Percentiles rank a stretch among this genome's conserved stretches.
Evolutionary conservation across 2,113 vertebrate species (phyloP).

Genomic region (Deroptyus accipitrinus): DNA sequence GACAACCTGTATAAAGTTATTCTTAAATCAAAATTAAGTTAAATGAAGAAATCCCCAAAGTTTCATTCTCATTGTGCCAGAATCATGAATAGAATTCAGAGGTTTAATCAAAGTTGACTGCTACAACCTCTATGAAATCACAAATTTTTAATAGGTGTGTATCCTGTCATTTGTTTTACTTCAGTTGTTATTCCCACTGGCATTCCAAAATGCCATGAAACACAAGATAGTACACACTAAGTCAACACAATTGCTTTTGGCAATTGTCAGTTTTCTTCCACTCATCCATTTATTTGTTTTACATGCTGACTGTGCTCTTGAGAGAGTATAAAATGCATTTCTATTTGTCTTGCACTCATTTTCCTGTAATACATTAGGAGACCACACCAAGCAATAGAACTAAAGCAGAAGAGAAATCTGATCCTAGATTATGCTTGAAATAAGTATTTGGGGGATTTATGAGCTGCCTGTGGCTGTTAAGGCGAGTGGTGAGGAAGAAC

Average conservation of each 20-base stretch:
- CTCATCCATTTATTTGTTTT: conserved; percentile 3
- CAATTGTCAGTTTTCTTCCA: conserved; percentile 1
- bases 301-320: background rate
- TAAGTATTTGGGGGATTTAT: background rate
- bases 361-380: background rate
- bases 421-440: background rate
- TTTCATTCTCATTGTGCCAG: background rate
- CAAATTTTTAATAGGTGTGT: background rate
- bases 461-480: background rate
- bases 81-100: background rate
- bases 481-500: background rate
- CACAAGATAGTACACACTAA: background rate
- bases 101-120: background rate
- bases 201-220: background rate
- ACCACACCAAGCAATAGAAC: background rate
- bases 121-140: background rate
- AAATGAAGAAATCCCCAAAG: background rate
- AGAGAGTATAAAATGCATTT: background rate
- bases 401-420: background rate
- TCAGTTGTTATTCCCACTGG: background rate
- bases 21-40: background rate
- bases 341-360: background rate
- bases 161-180: background rate
- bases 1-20: background rate
- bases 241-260: background rate